Evolutionary conservation across 2,888 invertebrate genomes (phyloP), one percentile per base, ranked within the genome.

Genomic region (Choreutis nemorana): DNA sequence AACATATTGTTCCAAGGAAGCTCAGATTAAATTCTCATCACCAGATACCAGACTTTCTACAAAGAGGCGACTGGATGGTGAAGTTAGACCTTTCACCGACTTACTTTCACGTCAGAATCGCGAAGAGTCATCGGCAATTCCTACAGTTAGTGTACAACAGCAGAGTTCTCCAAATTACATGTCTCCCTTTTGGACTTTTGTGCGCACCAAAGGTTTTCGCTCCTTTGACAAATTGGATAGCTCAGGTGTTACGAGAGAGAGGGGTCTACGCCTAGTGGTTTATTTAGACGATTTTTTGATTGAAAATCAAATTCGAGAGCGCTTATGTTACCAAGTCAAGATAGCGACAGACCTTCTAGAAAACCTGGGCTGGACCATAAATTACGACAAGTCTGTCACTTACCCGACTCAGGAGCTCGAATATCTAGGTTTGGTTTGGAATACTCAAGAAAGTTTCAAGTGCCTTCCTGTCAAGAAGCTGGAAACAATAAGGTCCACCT

Each of bases 151-250:
- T 36, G 2, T 45, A 43, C 41, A 25, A 33, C 14, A 18, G 28
- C 22, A 35, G 39, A 12, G n/a, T 47, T 3, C 30, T 37, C 14
- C 45, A 44, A 39, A 42, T 44, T 40, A 41, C 43, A 12, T 37
- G 44, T 33, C 38, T 44, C 23, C 45, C 44, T 16, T 46, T 44
- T 29, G 48, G 44, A 15, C 36, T 45, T 13, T 36, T 40, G 26
- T 36, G 38, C 26, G 45, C 47, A 4, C 45, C 45, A 13, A 33
- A 36, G 15, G 39, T 22, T 24, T 46, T 49, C 25, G 34, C 42
- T 9, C 31, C 34, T 3, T 23, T 46, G 11, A 42, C 42, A 33
- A 45, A 45, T 16, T 47, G 41, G 42, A 30, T 44, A n/a, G 44
- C 44, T 10, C 32, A 39, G n/a, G 29, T 31, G 25, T 30, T 45